Percentiles rank a stretch among this genome's conserved stretches.
Conservation (phyloP, 2,888 invertebrate genomes). For the Leptopilina syphax region DNA sequence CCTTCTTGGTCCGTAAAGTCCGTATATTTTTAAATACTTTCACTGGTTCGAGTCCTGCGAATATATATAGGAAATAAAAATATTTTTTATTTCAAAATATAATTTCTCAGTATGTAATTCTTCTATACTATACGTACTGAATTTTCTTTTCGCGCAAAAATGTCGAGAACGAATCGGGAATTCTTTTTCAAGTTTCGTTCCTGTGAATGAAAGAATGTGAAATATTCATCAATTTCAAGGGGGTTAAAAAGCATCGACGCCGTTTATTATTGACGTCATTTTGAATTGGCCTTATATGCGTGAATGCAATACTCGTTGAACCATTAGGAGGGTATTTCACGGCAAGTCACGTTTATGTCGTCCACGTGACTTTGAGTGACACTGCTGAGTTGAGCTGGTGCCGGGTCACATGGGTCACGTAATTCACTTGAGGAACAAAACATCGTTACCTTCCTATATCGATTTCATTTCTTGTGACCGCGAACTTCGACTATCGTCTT, state of each 20-base stretch:
- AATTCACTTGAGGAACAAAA: conserved; percentile 64
- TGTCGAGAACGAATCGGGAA: no score
- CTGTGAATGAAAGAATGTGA: no score
- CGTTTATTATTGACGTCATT: conserved; percentile 18
- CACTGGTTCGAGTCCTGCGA: no score
- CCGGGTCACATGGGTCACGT: conserved; percentile 64
- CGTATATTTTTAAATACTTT: no score
- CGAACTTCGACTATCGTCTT: conserved; percentile 29
- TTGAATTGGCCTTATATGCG: conserved; percentile 48
- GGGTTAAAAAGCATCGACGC: not conserved
- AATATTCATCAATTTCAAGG: no score
- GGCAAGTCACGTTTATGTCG: conserved; percentile 74
- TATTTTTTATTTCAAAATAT: no score
- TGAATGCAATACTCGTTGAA: conserved; percentile 59
- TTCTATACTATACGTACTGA: no score
- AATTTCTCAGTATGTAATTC: no score
- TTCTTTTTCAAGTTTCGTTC: no score
- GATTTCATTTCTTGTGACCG: conserved; percentile 53
- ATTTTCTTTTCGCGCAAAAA: no score
- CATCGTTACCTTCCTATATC: conserved; percentile 54
- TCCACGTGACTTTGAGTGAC: conserved; percentile 72
- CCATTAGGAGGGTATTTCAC: conserved; percentile 74
- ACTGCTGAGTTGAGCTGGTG: conserved; percentile 63
- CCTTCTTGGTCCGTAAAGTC: no score
- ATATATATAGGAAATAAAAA: no score